A percentile compares a stretch with the other conserved stretches of the same genome.
These are phyloP conservation scores for Erebia epiphron DNA, from an alignment of 2,888 invertebrate species.

Conservation along the genomic window DNA sequence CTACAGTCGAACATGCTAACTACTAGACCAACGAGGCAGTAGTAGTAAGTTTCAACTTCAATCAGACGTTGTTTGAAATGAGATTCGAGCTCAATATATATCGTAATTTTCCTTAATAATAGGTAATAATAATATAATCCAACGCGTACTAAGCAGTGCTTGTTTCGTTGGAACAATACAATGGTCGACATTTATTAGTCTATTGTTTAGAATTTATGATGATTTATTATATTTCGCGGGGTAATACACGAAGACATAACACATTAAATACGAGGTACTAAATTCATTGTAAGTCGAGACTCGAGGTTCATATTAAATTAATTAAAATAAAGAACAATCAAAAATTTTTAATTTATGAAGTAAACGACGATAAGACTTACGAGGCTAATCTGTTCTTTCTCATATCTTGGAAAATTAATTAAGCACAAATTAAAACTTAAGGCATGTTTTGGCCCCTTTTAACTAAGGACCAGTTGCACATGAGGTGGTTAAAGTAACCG, in stretches of 20 bases:
- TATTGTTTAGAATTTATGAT: slow-evolving; percentile 46
- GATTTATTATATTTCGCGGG: slow-evolving; percentile 33
- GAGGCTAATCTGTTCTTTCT: not conserved
- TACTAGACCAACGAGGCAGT: too few species aligned
- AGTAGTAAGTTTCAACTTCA: too few species aligned
- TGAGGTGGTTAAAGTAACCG: too few species aligned
- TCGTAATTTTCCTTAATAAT: not conserved
- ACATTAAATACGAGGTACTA: not conserved
- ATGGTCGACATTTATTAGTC: slow-evolving; percentile 57
- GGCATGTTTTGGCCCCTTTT: slow-evolving; percentile 8
- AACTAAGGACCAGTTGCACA: not conserved
- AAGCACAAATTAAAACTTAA: not conserved
- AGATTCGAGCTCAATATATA: too few species aligned
- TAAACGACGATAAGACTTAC: not conserved
- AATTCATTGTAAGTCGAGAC: not conserved
- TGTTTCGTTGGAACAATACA: slow-evolving; percentile 62
- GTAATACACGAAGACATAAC: slow-evolving; percentile 39
- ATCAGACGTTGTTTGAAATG: too few species aligned
- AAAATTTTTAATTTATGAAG: too few species aligned
- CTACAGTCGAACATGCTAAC: too few species aligned
- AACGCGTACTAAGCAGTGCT: slow-evolving; percentile 42
- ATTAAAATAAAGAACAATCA: too few species aligned
- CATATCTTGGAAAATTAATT: not conserved
- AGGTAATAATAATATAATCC: not conserved
- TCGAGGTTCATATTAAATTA: not conserved